Conservation (phyloP, 2,797 vertebrate species). For the Halcyon leucocephala region DNA sequence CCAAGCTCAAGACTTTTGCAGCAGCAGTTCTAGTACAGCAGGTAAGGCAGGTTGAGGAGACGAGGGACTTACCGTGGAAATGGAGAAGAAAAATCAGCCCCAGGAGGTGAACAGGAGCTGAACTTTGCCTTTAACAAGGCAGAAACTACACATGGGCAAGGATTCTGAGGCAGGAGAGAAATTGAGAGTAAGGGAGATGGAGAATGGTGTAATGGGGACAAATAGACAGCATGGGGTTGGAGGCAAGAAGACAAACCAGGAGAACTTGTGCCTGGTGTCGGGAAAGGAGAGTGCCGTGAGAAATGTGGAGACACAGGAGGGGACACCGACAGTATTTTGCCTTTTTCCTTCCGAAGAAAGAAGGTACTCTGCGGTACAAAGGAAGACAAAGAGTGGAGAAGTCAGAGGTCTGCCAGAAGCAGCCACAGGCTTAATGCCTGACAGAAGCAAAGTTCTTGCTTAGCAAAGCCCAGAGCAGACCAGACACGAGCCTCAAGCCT, state of each 20-base stretch:
- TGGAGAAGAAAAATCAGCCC: neutral
- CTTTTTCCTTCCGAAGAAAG: neutral
- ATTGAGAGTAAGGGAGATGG: neutral
- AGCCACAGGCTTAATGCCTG: neutral
- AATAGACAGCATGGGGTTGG: neutral
- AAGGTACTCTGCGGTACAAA: neutral
- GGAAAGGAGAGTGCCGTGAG: neutral
- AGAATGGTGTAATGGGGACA: neutral
- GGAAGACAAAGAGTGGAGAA: neutral
- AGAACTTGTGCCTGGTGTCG: neutral
- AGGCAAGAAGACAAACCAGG: neutral
- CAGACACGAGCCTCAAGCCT: too few relatives aligned
- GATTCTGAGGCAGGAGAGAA: neutral
- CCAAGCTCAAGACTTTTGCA: neutral
- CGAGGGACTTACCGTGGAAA: neutral
- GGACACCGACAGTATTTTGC: neutral
- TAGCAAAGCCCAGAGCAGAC: neutral
- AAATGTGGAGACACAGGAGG: neutral
- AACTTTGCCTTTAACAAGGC: neutral
- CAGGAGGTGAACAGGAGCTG: neutral
- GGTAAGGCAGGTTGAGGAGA: neutral
- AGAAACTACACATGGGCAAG: neutral
- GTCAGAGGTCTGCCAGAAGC: neutral
- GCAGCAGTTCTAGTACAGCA: neutral
- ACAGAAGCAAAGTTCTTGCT: neutral